Base-by-base conservation (phyloP, 2,888 invertebrate genomes). In the Globia sparganii region DNA sequence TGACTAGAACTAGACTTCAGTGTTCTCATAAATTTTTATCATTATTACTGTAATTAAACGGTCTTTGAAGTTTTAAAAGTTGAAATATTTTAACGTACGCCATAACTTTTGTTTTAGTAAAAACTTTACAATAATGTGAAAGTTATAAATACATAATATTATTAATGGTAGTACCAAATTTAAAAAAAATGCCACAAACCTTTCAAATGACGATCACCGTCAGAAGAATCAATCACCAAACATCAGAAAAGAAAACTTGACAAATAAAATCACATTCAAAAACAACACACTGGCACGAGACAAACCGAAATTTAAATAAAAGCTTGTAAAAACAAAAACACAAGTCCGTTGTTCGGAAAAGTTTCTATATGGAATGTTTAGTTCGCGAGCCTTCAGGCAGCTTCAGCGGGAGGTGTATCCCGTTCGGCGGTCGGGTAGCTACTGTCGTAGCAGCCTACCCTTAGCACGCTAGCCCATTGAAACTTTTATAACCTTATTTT, bases 401-500 rank as follows among this genome's bases (percentile, higher is more conserved):
- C 49, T 64, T 84, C 62, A 69, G 64, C 34, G 61, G 67, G 65
- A 66, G 78, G 75, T 78, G 77, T 72, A 78, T 80, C 80, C 86
- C 86, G 78, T 64, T 40, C 78, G 79, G 72, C 77, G 81, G 86
- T 81, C 81, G 86, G 84, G 73, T 80, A 80, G 84, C 88, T 88
- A 87, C 86, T 87, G 86, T 37, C 68, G 64, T 53, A 37, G 79
- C 37, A 75, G 53, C 72, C 65, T 80, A 80, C 81, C 71, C 84
- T 49, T 40, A 76, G 65, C 64, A 43, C 70, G 75, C 49, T 75
- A 77, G 43, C 58, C 59, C 71, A 78, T 78, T 80, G 75, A 77
- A 86, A 88, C 58, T 86, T 88, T 73, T 78, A 72, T 61, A 59
- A 75, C 86, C 72, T 75, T 82, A 86, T 75, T 85, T 73, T 81